Base-by-base conservation (phyloP, 2,113 vertebrate genomes). In the Tychaedon coryphoeus region DNA sequence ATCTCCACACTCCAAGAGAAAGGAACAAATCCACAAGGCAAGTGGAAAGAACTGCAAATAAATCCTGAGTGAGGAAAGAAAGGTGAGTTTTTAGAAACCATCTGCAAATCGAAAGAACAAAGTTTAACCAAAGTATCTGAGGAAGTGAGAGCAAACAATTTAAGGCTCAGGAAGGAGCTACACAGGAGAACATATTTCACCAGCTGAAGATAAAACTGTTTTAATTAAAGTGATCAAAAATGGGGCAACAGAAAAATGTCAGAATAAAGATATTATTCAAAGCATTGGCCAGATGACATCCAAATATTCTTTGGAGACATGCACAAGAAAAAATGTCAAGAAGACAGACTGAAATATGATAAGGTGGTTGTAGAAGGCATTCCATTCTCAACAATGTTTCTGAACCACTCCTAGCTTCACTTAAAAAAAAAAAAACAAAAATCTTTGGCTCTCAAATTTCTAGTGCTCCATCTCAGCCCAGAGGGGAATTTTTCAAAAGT, bases 311-410 rank as follows among this genome's bases (percentile, higher is more conserved):
- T 86, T 71, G 88, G 60, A 96, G 56, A n/a, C 28, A 77, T 28
- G 56, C 56, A 69, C 62, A 79, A 91, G 66, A 66, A 87, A 95
- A 62, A 54, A 66, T 40, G 56, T 88, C 75, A 93, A 90, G 77
- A 92, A 7, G 56, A 90, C 64, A 70, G 88, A 80, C 75, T 88
- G 94, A 94, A 96, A 96, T 88, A 95, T 6, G 72, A 74, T 91
- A 74, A 95, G 64, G 60, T 20, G 12, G 82, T 77, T 79, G 75
- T 29, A 94, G 85, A 93, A 94, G 75, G 90, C 88, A 96, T 95
- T 92, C 92, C 85, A 86, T 92, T 93, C 92, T 90, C 72, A 86
- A 94, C 64, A 93, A 36, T 94, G 90, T 93, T 96, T 96, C 6
- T 93, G 71, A 90, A 94, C 78, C 78, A 90, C 93, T 92, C 92